Base-by-base conservation (phyloP, 2,888 invertebrate species). In the Liposcelis brunnea region DNA sequence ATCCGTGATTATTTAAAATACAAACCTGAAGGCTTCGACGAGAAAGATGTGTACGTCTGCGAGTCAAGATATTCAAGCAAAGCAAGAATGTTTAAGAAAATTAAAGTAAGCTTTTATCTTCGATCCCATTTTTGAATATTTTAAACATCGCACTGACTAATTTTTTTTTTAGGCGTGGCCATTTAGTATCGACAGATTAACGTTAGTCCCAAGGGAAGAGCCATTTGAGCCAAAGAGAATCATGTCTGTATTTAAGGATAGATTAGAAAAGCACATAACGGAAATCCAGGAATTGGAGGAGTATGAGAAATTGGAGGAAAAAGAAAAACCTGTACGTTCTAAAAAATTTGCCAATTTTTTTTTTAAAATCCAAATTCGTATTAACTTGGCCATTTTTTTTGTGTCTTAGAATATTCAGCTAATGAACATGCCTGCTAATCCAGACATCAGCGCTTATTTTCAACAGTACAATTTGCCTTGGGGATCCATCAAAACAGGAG, bases 1-100 rank as follows among this genome's bases (percentile, higher is more conserved):
- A 85, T 93, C 26, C 87, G 85, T 59, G 93, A 97, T 59, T 97
- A 93, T 65, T 87, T 94, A 61, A 84, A 86, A 59, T 77, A 75
- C 61, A 75, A 74, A 52, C 93, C 95, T 0, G 84, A 86, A 69
- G 77, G 82, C 15, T 84, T 86, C 57, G 72, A 78, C 0, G 90
- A 93, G 50, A 87, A 89, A 58, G 94, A 98, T 63, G 82, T 97
- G 1, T 98, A 83, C 59, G 94, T 97, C 0, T 97, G 97, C 61
- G 97, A 98, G 65, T 93, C 89, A 14, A 74, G 93, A 4, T 98
- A 98, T 64, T 84, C 80, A 53, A 79, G 86, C 0, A 79, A 78
- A 55, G 75, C 77, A 32, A 75, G 90, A 49, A 77, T 80, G 55
- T 97, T 97, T 64, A 91, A 91, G 64, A 95, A 95, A 65, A 89